Percentiles rank a stretch among this genome's conserved stretches.
Conservation (phyloP, 1,140 invertebrate genomes). For the Olivierus martensii region DNA sequence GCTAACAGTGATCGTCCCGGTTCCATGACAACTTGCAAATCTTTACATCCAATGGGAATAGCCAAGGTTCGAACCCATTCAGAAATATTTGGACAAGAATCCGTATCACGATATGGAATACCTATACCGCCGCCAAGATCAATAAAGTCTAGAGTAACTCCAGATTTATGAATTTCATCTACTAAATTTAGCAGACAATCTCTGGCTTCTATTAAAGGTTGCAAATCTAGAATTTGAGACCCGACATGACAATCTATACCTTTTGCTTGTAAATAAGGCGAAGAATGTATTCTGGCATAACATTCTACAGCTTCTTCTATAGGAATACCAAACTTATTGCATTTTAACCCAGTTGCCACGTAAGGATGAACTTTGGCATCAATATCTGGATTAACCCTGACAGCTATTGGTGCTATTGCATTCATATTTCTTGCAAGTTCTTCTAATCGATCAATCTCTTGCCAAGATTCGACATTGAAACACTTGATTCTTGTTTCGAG, state of each 20-base stretch:
- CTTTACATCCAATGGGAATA: slow-evolving; percentile 16
- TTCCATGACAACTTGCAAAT: slow-evolving; percentile 29
- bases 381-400: slow-evolving; percentile 1
- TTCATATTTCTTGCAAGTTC: slow-evolving; percentile 4
- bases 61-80: slow-evolving; percentile 16
- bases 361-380: slow-evolving; percentile 19
- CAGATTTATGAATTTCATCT: slow-evolving; percentile 7
- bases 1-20: slow-evolving; percentile 32
- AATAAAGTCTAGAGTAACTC: slow-evolving; percentile 21
- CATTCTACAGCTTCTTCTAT: slow-evolving; percentile 17
- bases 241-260: slow-evolving; percentile 27
- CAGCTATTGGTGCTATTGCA: slow-evolving; percentile 3
- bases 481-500: too few relatives aligned
- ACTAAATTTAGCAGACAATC: slow-evolving; percentile 12
- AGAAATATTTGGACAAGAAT: slow-evolving; percentile 18
- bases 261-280: slow-evolving; percentile 17
- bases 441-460: slow-evolving; percentile 12
- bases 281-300: slow-evolving; percentile 10
- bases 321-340: slow-evolving; percentile 26
- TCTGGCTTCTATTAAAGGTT: slow-evolving; percentile 14
- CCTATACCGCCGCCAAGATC: slow-evolving; percentile 34
- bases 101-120: slow-evolving; percentile 24
- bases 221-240: slow-evolving; percentile 15
- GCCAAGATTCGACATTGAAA: slow-evolving; percentile 13
- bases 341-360: slow-evolving; percentile 21